Conservation (phyloP, 2,113 vertebrate genomes). For the Eubucco bourcierii region DNA sequence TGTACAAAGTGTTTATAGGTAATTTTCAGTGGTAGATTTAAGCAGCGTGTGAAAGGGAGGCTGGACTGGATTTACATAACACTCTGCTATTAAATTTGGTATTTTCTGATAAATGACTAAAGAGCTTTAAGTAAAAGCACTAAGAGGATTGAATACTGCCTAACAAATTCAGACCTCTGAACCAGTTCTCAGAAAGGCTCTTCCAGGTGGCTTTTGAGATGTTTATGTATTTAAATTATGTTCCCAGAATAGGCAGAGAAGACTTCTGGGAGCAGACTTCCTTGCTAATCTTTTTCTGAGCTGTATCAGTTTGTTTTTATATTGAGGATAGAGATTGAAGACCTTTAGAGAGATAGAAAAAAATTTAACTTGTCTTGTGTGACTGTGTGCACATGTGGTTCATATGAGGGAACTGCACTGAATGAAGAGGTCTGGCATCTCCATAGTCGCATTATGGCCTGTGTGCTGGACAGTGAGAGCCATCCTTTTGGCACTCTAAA, state of each 20-base stretch:
- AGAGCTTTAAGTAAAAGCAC: background rate
- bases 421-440: background rate
- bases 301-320: background rate
- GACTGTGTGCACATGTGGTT: background rate
- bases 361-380: background rate
- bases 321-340: background rate
- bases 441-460: no score
- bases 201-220: background rate
- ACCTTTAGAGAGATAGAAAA: background rate
- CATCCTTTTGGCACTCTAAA: background rate
- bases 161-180: background rate
- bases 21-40: background rate
- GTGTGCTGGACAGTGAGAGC: background rate
- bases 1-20: background rate
- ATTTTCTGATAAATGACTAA: background rate
- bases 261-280: background rate
- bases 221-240: background rate
- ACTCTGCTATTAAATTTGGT: constrained; percentile 14
- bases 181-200: background rate
- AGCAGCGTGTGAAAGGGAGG: background rate
- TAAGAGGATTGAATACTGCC: background rate
- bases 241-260: background rate
- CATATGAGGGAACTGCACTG: background rate
- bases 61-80: background rate
- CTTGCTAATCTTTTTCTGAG: constrained; percentile 16